Conservation (phyloP, 37 sponge, comb jelly and placozoan genomes). For the Petrosia ficiformis region DNA sequence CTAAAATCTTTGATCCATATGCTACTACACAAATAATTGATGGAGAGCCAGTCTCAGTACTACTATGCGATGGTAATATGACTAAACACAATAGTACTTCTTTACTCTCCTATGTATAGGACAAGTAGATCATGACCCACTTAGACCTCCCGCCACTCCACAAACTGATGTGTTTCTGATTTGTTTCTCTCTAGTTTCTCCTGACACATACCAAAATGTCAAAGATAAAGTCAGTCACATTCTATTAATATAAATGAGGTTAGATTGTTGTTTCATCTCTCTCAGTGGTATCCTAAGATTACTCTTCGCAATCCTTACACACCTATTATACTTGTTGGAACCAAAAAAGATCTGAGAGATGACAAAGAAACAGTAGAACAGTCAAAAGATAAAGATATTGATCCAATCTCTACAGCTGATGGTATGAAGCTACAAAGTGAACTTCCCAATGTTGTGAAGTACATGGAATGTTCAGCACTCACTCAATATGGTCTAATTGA, state of each 20-base stretch:
- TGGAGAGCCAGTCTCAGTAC: conserved; percentile 50
- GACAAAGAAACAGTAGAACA: conserved; percentile 34
- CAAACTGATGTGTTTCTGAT: conserved; percentile 19
- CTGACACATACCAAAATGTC: conserved; percentile 11
- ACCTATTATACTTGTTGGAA: conserved; percentile 58
- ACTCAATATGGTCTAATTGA: conserved; percentile 33
- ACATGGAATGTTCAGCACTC: conserved; percentile 62
- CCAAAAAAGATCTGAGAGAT: conserved; percentile 53
- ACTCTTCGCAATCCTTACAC: conserved; percentile 49
- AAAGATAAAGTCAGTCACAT: conserved; percentile 7
- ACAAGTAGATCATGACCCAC: conserved; percentile 21
- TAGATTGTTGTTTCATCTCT: background rate
- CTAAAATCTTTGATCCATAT: conserved; percentile 71
- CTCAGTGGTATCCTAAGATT: conserved; percentile 37
- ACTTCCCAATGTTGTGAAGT: conserved; percentile 41
- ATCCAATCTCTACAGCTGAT: conserved; percentile 37
- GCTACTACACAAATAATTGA: conserved; percentile 73
- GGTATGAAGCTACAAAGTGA: conserved; percentile 45
- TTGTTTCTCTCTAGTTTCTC: conserved; percentile 31
- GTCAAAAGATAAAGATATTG: conserved; percentile 29
- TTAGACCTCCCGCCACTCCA: conserved; percentile 29
- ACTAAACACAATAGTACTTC: no score
- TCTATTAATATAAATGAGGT: background rate
- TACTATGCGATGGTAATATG: conserved; percentile 78
- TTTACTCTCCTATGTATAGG: no score